Conservation (phyloP, 2,113 vertebrate genomes). For the Labeo rohita region DNA sequence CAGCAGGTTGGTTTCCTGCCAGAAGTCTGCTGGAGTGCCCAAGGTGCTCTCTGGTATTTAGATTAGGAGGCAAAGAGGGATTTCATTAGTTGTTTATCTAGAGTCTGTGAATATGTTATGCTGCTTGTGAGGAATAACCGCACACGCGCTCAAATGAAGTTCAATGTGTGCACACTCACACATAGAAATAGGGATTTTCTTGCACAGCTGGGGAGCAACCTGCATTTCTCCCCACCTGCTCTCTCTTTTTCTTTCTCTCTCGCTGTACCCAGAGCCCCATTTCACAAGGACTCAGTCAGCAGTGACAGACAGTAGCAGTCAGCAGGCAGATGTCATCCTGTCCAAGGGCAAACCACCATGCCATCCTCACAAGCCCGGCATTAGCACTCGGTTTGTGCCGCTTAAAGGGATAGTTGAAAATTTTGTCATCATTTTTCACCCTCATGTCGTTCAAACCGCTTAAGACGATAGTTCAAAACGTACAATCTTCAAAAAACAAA, state of each 20-base stretch:
- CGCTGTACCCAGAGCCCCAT: not conserved
- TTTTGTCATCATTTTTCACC: not conserved
- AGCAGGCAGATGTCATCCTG: conserved; percentile 43
- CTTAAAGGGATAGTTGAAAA: not conserved
- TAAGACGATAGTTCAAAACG: not conserved
- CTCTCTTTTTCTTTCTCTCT: conserved; percentile 57
- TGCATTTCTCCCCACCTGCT: conserved; percentile 40
- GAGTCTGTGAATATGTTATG: conserved; percentile 43
- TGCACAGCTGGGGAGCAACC: not conserved
- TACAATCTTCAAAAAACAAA: not conserved
- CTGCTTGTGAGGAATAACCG: conserved; percentile 52
- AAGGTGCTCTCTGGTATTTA: conserved; percentile 73
- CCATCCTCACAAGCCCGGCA: not conserved
- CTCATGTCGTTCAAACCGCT: not conserved
- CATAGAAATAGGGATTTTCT: conserved; percentile 1
- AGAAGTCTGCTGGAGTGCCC: conserved; percentile 37
- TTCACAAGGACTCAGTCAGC: conserved; percentile 35
- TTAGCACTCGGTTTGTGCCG: not conserved
- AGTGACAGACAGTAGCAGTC: conserved; percentile 38
- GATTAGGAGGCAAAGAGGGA: conserved; percentile 75
- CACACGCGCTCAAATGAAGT: conserved; percentile 14
- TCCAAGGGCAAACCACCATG: conserved; percentile 26
- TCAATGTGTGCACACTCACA: conserved; percentile 23
- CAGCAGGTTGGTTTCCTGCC: conserved; percentile 46
- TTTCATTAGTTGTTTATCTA: conserved; percentile 78